phyloP scores from a whole-genome alignment of 2,113 vertebrate genomes.

The Leucosticte australis region DNA sequence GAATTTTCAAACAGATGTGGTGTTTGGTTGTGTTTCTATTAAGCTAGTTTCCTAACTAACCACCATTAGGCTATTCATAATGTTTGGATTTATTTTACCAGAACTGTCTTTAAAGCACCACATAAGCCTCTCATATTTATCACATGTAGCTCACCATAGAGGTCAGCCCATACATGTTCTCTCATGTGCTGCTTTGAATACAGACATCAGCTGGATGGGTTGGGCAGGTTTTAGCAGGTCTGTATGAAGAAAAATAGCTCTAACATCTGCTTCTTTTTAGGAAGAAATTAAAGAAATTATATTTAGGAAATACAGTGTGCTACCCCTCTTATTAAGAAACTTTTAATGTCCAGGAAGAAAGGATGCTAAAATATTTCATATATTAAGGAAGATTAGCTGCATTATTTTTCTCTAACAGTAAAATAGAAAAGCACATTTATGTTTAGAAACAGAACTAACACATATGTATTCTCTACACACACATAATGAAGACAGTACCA shows the following conservation, averaged over 20 bases:
- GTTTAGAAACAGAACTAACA: background rate
- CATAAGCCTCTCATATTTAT: background rate
- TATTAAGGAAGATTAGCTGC: background rate
- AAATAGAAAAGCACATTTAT: background rate
- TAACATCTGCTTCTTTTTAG: background rate
- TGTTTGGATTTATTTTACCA: background rate
- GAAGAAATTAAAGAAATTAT: background rate
- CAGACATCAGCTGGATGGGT: background rate
- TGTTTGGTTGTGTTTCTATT: background rate
- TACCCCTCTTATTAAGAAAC: background rate
- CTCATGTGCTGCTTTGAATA: background rate
- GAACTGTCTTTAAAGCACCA: background rate
- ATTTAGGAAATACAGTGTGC: background rate
- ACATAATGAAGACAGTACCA: background rate
- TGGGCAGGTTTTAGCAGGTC: background rate
- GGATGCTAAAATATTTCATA: background rate
- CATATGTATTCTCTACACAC: background rate
- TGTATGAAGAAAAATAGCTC: background rate
- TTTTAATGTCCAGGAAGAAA: background rate
- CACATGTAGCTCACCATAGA: rapidly evolving
- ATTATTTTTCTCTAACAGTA: background rate
- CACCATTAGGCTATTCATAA: background rate
- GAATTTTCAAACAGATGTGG: background rate
- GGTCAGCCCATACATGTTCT: background rate
- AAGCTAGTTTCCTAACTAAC: background rate